These are phyloP conservation scores for Oreochromis spilurus DNA, from an alignment of 2,113 vertebrate species.

Conservation along the genomic window DNA sequence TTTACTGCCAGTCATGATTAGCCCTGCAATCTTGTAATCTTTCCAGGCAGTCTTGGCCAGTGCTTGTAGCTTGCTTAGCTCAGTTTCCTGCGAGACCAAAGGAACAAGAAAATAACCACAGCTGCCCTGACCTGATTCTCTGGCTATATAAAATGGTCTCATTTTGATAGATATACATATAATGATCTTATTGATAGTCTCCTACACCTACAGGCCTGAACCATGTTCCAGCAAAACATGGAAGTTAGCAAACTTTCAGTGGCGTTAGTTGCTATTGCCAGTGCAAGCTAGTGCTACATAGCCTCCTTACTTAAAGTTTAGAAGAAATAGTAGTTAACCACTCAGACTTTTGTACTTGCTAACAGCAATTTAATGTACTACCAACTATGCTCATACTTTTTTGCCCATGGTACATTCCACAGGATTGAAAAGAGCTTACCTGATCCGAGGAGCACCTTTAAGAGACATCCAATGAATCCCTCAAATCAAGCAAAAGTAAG, in stretches of 20 bases:
- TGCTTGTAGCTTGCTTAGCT: not conserved
- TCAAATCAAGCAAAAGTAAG: not conserved
- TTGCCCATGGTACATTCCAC: not conserved
- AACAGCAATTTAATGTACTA: not conserved
- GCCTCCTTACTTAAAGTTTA: not conserved
- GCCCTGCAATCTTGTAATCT: not conserved
- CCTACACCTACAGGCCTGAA: not conserved
- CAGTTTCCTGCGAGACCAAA: not conserved
- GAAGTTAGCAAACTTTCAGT: not conserved
- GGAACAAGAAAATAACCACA: not conserved
- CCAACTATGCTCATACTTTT: not conserved
- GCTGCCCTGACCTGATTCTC: not conserved
- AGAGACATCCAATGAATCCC: not conserved
- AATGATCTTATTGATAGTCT: not conserved
- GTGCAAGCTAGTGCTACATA: not conserved
- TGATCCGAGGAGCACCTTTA: not conserved
- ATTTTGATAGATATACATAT: not conserved
- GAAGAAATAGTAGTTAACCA: not conserved
- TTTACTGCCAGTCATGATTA: not conserved
- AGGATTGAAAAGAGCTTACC: not conserved
- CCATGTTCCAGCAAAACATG: not conserved
- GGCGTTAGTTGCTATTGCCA: not conserved
- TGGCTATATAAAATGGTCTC: not conserved
- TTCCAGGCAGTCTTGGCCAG: not conserved
- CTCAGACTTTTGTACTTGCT: not conserved